Conservation (phyloP, 2,113 vertebrate genomes). For the Talpa occidentalis region DNA sequence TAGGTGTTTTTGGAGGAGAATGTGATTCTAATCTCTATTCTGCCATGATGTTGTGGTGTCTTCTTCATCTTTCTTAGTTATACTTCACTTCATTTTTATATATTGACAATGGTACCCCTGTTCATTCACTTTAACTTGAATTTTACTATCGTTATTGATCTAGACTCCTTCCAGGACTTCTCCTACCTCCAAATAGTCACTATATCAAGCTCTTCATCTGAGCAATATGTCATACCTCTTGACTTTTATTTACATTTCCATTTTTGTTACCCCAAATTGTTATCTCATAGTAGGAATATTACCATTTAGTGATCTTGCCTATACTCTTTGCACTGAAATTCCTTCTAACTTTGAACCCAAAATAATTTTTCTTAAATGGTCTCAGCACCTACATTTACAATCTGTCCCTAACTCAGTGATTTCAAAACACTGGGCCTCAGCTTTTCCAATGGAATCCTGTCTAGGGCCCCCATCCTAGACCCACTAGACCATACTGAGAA, state of each 20-base stretch:
- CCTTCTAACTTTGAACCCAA: neutral
- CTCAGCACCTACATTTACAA: neutral
- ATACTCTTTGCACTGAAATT: neutral
- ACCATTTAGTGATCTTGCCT: neutral
- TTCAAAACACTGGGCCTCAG: neutral
- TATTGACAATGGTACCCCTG: neutral
- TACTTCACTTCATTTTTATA: conserved; percentile 3
- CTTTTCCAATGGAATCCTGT: neutral
- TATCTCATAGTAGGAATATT: neutral
- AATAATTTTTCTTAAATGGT: neutral
- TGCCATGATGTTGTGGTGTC: no score
- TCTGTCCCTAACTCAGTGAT: neutral
- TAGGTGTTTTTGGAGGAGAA: no score
- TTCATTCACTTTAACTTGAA: neutral
- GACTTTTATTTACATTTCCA: neutral
- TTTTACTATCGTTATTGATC: neutral
- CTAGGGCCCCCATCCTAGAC: neutral
- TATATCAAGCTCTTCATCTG: neutral
- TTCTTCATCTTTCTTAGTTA: no score
- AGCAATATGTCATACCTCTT: neutral
- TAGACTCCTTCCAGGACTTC: neutral
- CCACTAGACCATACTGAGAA: neutral
- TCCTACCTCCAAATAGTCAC: neutral
- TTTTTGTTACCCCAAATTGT: neutral
- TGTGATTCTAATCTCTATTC: no score